Evolutionary conservation across 2,113 vertebrate genomes (phyloP).

Genomic region (Pyxicephalus adspersus): DNA sequence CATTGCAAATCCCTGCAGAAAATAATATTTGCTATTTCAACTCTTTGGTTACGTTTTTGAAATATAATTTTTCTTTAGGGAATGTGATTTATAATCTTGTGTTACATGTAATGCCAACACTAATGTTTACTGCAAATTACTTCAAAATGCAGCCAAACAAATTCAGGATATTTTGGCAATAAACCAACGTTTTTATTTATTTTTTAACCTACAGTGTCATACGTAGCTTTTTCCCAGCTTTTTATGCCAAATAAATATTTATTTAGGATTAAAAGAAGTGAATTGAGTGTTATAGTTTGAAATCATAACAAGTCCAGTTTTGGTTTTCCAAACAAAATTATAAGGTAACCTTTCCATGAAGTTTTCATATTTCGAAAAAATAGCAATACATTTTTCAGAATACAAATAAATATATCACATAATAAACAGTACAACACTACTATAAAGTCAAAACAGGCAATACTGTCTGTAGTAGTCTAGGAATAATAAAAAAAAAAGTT

Average conservation of each 20-base stretch:
- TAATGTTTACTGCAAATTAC: conserved; percentile 49
- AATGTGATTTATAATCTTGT: conserved; percentile 47
- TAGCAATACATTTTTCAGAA: not conserved
- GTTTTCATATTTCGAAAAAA: not conserved
- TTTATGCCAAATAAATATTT: conserved; percentile 36
- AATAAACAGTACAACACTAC: too few relatives aligned
- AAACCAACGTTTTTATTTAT: conserved; percentile 18
- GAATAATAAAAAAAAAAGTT: too few relatives aligned
- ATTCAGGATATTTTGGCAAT: conserved; percentile 30
- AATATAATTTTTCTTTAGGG: conserved; percentile 44
- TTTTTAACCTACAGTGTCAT: conserved; percentile 30
- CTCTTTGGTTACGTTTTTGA: conserved; percentile 35
- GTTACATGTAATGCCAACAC: conserved; percentile 48
- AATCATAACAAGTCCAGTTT: conserved; percentile 5
- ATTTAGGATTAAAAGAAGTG: conserved; percentile 34
- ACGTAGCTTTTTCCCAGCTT: not conserved
- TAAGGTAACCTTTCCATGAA: not conserved
- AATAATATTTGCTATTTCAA: conserved; percentile 32
- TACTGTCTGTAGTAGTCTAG: too few relatives aligned
- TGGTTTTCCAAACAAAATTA: conserved; percentile 20
- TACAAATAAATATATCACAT: not conserved
- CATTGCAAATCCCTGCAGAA: conserved; percentile 41
- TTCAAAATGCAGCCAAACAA: conserved; percentile 36
- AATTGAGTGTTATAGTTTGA: conserved; percentile 38
- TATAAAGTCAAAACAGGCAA: too few relatives aligned